Evolutionary conservation across 2,113 vertebrate genomes (phyloP), one percentile per base, ranked within the genome.

Genomic region (Camelus bactrianus): DNA sequence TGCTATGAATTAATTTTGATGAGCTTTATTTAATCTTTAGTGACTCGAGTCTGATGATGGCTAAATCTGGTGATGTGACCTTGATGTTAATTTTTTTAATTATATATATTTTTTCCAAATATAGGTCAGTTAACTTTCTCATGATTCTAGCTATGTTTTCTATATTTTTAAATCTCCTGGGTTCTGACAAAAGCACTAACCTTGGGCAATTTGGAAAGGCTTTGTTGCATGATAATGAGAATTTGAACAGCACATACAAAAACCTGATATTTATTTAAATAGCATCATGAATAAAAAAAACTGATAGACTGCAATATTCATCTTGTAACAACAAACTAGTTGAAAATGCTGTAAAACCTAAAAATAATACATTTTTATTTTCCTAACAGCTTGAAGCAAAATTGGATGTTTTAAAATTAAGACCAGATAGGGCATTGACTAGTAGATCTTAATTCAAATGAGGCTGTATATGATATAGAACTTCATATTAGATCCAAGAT

Each of bases 341-440:
- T 94, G 89, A 94, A 91, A 94, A 17, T 8, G 28, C 75, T 92
- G 60, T 60, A 93, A 93, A 97, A 96, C 79, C 19, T 76, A 91
- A 97, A 97, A 96, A 87, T 70, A 97, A 97, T 30, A 76, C 48
- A 93, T 94, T 98, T 98, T 98, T 96, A 98, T 97, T 98, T 98
- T 96, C 86, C 50, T 79, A 94, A 42, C 72, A 77, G 87, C 97
- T 85, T 98, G 97, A 95, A 94, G 67, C 84, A 92, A 48, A 94
- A 93, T 56, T 56, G 54, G 13, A 93, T 92, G 42, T 89, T 93
- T 97, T 75, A 95, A 95, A 98, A 97, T 91, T 88, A 42, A 97
- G 95, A 95, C 9, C 52, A 97, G 96, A 95, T 48, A 97, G 91
- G 15, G 82, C 24, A 58, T 81, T 81, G 85, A 58, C 30, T 94